These are phyloP conservation scores for Caranx ignobilis DNA, from an alignment of 2,113 vertebrate species.

Conservation along the genomic window DNA sequence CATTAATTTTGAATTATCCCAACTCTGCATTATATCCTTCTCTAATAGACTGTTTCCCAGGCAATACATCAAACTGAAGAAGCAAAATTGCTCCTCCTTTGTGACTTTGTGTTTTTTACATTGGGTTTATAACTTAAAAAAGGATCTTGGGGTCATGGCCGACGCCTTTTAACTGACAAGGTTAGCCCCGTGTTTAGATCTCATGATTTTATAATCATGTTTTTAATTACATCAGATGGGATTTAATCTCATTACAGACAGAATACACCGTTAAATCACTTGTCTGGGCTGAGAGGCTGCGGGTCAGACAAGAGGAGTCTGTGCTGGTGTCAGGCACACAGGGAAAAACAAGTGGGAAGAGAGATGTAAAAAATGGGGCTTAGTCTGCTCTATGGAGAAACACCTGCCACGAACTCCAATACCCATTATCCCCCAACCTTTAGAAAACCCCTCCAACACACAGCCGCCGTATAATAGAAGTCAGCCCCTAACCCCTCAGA, in stretches of 20 bases:
- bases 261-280: constrained; percentile 50
- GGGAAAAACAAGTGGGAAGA: constrained; percentile 16
- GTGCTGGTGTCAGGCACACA: neutral
- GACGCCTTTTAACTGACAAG: neutral
- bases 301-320: constrained; percentile 27
- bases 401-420: constrained; percentile 71
- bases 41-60: neutral
- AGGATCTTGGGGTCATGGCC: neutral
- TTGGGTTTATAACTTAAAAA: neutral
- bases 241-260: constrained; percentile 58
- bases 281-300: constrained; percentile 24
- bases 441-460: constrained; percentile 46
- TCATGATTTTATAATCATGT: constrained; percentile 36
- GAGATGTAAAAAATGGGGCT: neutral
- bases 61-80: constrained; percentile 1
- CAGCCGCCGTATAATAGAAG: constrained; percentile 38
- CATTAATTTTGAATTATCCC: neutral
- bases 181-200: constrained; percentile 23
- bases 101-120: neutral
- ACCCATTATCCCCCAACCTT: constrained; percentile 62
- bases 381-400: constrained; percentile 25
- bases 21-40: neutral
- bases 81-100: neutral
- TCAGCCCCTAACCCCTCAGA: constrained; percentile 56
- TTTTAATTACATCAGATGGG: constrained; percentile 29